Percentiles rank a stretch among this genome's conserved stretches.
phyloP scores from a whole-genome alignment of 2,888 invertebrate genomes.

The Trimorus sp. region DNA sequence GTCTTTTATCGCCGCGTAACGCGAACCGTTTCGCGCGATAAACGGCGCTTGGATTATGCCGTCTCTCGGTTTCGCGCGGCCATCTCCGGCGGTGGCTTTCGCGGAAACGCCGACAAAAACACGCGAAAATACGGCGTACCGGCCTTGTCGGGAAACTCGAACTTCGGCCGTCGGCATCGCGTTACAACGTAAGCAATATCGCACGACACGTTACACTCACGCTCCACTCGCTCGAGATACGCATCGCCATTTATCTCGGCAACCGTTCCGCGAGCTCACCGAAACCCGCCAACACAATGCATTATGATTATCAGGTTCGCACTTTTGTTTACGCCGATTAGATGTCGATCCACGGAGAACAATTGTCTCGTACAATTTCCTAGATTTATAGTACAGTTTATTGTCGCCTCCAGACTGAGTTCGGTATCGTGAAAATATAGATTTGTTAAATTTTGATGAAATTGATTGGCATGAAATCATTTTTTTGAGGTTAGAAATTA shows the following conservation, averaged over 20 bases:
- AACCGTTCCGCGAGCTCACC: constrained; percentile 29
- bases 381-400: too few relatives aligned
- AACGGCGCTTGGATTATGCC: constrained; percentile 18
- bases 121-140: too few relatives aligned
- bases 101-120: not conserved
- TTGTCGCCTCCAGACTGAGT: too few relatives aligned
- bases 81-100: not conserved
- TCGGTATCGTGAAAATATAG: too few relatives aligned
- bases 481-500: too few relatives aligned
- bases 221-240: constrained; percentile 15
- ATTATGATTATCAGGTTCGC: constrained; percentile 38
- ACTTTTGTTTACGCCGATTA: constrained; percentile 23
- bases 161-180: constrained; percentile 22
- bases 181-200: constrained; percentile 43
- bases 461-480: too few relatives aligned
- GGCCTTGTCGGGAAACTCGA: constrained; percentile 22
- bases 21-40: constrained; percentile 27
- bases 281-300: constrained; percentile 33
- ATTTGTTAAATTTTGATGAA: too few relatives aligned
- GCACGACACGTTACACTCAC: constrained; percentile 31
- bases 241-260: constrained; percentile 28
- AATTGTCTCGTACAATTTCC: too few relatives aligned
- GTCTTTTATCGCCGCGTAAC: constrained; percentile 37
- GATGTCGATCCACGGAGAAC: too few relatives aligned
- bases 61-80: constrained; percentile 21